Evolutionary conservation across 1,140 invertebrate genomes (phyloP).

Genomic region (Planococcus citri): DNA sequence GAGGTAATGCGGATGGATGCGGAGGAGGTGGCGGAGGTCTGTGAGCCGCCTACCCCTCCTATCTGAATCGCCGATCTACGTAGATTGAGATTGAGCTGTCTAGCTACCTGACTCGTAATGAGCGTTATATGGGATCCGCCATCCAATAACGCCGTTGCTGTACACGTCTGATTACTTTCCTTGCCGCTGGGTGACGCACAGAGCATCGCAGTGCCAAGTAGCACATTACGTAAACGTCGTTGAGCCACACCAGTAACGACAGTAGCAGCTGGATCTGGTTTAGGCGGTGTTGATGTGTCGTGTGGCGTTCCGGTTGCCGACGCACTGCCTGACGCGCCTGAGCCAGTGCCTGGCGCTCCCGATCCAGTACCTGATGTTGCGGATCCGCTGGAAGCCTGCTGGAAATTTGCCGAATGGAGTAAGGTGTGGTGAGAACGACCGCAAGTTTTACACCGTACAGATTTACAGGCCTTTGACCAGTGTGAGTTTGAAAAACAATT

Average conservation of each 20-base stretch:
- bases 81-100: background rate
- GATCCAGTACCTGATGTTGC: too few species aligned
- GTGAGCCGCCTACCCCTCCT: background rate
- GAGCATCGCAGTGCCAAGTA: background rate
- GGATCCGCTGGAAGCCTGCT: too few species aligned
- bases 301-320: background rate
- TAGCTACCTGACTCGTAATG: background rate
- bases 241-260: background rate
- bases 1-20: background rate
- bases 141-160: background rate
- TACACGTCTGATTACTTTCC: background rate
- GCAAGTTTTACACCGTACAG: background rate
- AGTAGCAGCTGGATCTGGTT: background rate
- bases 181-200: background rate
- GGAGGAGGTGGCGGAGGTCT: background rate
- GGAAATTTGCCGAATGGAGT: background rate
- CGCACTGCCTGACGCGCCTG: background rate
- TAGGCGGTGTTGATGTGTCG: background rate
- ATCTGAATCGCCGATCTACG: background rate
- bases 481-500: background rate
- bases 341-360: background rate
- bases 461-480: background rate
- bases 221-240: background rate
- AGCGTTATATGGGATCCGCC: background rate
- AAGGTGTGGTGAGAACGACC: background rate